These are phyloP conservation scores for Thera britannica DNA, from an alignment of 2,888 invertebrate species.

Conservation along the genomic window DNA sequence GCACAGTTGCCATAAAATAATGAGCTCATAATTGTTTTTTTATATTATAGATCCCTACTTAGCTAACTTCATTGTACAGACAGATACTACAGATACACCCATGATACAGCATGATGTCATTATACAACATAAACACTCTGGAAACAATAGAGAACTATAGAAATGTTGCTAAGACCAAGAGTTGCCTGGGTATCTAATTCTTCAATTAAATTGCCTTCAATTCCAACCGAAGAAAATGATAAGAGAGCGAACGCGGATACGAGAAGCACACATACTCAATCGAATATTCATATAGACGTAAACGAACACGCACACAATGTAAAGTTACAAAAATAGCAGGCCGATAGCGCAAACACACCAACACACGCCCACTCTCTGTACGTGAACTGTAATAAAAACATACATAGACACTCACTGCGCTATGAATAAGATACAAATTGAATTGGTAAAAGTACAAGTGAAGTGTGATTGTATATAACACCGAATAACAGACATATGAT, in stretches of 20 bases:
- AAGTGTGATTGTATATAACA: conserved; percentile 60
- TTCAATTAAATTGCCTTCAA: conserved; percentile 57
- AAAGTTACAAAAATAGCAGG: conserved; percentile 71
- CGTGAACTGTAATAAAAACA: conserved; percentile 82
- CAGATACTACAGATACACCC: too few relatives aligned
- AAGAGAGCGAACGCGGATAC: conserved; percentile 77
- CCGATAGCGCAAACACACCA: conserved; percentile 83
- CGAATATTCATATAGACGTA: conserved; percentile 46
- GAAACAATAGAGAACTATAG: not conserved
- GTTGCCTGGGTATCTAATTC: conserved; percentile 13
- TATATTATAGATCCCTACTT: too few relatives aligned
- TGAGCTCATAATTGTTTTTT: not conserved
- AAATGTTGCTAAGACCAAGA: not conserved
- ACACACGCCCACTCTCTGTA: conserved; percentile 80
- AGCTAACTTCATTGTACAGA: too few relatives aligned
- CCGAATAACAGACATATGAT: conserved; percentile 45
- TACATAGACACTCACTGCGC: conserved; percentile 68
- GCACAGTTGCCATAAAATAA: not conserved
- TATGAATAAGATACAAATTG: conserved; percentile 76
- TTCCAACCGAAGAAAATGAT: conserved; percentile 72
- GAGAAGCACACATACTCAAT: conserved; percentile 57
- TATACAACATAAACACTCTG: not conserved
- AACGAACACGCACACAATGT: conserved; percentile 56
- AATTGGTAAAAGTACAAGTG: conserved; percentile 71
- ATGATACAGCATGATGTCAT: too few relatives aligned